These are phyloP conservation scores for Chascanopsetta lugubris DNA, from an alignment of 2,113 vertebrate species.

Conservation along the genomic window DNA sequence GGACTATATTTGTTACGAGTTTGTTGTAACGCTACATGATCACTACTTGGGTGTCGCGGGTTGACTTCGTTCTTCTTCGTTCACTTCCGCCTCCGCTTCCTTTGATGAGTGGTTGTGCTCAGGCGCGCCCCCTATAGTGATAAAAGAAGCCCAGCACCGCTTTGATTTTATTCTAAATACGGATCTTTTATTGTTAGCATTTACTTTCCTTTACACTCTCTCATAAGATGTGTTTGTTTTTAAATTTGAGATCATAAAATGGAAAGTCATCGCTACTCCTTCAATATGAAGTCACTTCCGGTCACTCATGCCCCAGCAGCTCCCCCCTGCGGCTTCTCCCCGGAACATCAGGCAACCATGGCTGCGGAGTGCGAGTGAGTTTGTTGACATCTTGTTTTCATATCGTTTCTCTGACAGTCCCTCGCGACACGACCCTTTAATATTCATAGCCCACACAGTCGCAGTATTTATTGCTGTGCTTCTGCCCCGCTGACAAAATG, in stretches of 20 bases:
- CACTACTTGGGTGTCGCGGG: conserved; percentile 20
- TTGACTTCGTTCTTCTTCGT: conserved; percentile 19
- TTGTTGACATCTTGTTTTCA: conserved; percentile 1
- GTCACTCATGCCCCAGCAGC: neutral
- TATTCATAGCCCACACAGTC: fast-evolving
- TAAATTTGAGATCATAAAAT: too few relatives aligned
- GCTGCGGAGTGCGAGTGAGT: conserved; percentile 82
- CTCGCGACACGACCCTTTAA: neutral
- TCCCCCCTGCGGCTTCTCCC: neutral
- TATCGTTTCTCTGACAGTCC: neutral
- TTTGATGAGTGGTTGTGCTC: too few relatives aligned
- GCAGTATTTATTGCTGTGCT: too few relatives aligned
- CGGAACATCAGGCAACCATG: conserved; percentile 58
- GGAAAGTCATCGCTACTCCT: too few relatives aligned
- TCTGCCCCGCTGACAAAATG: neutral
- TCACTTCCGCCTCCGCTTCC: neutral
- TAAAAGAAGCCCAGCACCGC: too few relatives aligned
- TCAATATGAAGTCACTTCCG: neutral
- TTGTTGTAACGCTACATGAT: neutral
- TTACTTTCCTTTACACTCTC: neutral
- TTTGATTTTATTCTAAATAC: too few relatives aligned
- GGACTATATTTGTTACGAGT: neutral
- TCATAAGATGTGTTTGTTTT: too few relatives aligned
- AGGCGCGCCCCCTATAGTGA: neutral
- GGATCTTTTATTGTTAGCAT: neutral